These are phyloP conservation scores for Varanus komodoensis DNA, from an alignment of 2,113 vertebrate genomes.

Conservation along the genomic window DNA sequence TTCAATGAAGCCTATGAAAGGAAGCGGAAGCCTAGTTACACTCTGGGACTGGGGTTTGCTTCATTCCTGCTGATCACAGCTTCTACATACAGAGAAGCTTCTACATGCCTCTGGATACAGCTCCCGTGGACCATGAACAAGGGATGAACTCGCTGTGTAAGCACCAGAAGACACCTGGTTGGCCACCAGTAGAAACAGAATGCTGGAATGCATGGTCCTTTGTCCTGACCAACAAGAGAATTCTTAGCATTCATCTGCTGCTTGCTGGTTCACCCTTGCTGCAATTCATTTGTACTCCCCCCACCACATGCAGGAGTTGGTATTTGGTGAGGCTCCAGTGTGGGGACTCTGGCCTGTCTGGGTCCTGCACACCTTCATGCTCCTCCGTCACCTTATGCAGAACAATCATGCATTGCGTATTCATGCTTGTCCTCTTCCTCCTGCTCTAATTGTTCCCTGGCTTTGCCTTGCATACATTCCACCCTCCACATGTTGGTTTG, in stretches of 20 bases:
- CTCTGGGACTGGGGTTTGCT: too few species aligned
- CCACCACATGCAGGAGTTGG: background rate
- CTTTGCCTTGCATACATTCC: conserved; percentile 18
- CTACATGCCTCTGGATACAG: too few species aligned
- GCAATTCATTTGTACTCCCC: background rate
- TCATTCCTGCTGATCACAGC: background rate
- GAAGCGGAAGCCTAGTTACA: too few species aligned
- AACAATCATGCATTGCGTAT: background rate
- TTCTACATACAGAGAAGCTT: background rate
- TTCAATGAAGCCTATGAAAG: too few species aligned
- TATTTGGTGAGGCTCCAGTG: background rate
- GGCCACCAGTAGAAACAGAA: background rate
- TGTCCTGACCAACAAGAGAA: background rate
- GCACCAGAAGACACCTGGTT: background rate
- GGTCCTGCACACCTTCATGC: background rate
- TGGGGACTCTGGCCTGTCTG: background rate
- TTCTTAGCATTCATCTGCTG: background rate
- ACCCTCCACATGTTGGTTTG: conserved; percentile 13
- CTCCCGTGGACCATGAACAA: background rate
- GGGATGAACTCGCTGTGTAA: background rate
- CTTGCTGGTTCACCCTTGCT: too few species aligned
- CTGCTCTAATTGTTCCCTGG: background rate
- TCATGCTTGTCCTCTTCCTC: background rate
- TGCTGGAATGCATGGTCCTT: background rate
- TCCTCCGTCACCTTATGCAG: background rate